Base-by-base conservation (phyloP, 2,797 vertebrate genomes). In the Epinephelus awoara region DNA sequence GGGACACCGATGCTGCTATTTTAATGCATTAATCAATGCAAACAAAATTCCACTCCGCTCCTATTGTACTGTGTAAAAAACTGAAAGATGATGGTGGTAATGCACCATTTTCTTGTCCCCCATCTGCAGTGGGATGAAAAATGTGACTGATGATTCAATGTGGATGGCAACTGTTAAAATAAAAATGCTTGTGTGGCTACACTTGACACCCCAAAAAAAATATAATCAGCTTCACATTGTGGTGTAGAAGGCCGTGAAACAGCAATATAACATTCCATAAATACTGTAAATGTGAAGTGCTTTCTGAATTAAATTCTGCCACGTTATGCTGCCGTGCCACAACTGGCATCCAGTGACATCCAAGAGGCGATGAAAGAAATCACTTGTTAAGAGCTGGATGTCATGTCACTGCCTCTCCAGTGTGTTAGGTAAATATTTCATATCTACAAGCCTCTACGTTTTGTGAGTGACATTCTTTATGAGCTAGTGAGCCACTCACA, bases 341-440 rank as follows among this genome's bases (percentile, higher is more conserved):
- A 65, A 59, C 44, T 63, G 75, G 29, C 44, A 51, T 44, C 74
- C 18, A 11, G 38, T 38, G 70, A 66, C 66, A 66, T 61, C 64
- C 19, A 52, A 57, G 66, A 5, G 25, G 21, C 0, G 4, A 49
- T 56, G 58, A 63, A 63, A 56, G 64, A n/a, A 59, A 59, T 47
- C 51, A 5, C 17, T 68, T 69, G 59, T 79, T 75, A 59, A 62
- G 71, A 67, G 64, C 66, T 55, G 55, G 27, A 14, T 69, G 81
- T 75, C 59, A 61, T 77, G 72, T 85, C 65, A 38, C 61, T 57
- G 68, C 65, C 66, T 86, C 70, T 84, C 54, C 68, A 68, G 57
- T 63, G n/a, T 82, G 79, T 79, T 68, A 29, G 72, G 80, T 90
- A 90, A 91, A 90, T 91, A 85, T 91, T 89, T 91, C 59, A 88